Conservation (phyloP, 2,888 invertebrate species). For the Sepioteuthis lessoniana region DNA sequence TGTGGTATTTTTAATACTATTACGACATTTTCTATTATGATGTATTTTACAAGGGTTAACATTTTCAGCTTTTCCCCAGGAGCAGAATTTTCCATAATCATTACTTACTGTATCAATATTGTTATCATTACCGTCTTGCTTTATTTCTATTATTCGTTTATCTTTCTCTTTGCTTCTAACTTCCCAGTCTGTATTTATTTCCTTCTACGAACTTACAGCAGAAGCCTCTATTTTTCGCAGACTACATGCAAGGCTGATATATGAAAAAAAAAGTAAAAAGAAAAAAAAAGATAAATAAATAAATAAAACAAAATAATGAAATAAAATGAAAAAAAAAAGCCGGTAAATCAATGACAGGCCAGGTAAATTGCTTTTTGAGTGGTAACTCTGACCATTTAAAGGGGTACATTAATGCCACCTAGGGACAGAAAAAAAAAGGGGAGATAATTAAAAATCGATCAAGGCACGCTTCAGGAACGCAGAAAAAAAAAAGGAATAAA, state of each 20-base stretch:
- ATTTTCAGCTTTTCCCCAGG: no score
- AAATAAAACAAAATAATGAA: no score
- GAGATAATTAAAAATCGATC: not conserved
- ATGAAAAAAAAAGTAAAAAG: no score
- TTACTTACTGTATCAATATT: no score
- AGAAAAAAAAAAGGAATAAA: not conserved
- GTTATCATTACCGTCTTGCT: not conserved
- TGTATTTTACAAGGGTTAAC: no score
- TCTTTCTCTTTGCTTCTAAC: not conserved
- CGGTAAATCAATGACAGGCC: not conserved
- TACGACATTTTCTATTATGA: no score
- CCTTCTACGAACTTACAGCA: not conserved
- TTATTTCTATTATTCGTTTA: no score
- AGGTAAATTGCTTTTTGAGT: not conserved
- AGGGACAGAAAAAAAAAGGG: not conserved
- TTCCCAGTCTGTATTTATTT: not conserved
- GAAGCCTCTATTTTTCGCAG: not conserved
- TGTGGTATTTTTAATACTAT: no score
- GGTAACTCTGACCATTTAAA: not conserved
- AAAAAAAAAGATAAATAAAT: no score
- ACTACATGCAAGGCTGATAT: not conserved
- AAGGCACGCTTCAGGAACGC: not conserved
- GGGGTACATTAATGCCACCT: not conserved
- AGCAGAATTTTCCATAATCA: no score
- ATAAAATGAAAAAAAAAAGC: not conserved